Conservation (phyloP, 2,113 vertebrate species). For the Zosterops pallidus region DNA sequence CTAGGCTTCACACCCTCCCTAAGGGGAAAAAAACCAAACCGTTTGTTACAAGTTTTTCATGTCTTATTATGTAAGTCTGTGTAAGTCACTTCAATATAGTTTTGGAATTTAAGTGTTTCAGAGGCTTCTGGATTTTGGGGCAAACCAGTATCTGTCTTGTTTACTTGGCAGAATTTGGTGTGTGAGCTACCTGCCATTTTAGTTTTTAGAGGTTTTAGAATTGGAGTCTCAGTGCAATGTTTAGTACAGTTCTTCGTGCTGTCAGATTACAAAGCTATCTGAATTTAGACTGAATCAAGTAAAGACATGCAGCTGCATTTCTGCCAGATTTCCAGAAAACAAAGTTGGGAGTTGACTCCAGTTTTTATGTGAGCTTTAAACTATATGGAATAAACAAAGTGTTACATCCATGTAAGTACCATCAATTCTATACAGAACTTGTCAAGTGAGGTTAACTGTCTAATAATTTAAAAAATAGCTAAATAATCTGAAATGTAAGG, state of each 20-base stretch:
- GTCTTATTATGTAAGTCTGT: neutral
- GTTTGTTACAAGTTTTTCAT: neutral
- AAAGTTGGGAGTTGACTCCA: neutral
- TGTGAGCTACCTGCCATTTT: neutral
- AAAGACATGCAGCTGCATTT: neutral
- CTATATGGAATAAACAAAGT: neutral
- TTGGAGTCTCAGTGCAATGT: neutral
- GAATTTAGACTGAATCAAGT: neutral
- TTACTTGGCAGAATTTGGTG: neutral
- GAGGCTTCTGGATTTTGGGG: neutral
- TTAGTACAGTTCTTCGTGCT: neutral
- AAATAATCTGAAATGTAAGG: neutral
- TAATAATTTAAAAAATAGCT: neutral
- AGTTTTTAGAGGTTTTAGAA: neutral
- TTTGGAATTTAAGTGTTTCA: neutral
- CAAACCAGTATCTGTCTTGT: neutral
- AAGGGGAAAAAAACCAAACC: accelerated
- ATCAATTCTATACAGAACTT: neutral
- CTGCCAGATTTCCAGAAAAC: neutral
- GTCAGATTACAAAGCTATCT: neutral
- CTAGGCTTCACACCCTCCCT: neutral
- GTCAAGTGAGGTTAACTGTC: neutral
- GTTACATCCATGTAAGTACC: neutral
- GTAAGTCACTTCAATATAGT: neutral
- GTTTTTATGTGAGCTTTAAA: neutral